Conservation (phyloP, 2,888 invertebrate genomes). For the Apocheima hispidaria region DNA sequence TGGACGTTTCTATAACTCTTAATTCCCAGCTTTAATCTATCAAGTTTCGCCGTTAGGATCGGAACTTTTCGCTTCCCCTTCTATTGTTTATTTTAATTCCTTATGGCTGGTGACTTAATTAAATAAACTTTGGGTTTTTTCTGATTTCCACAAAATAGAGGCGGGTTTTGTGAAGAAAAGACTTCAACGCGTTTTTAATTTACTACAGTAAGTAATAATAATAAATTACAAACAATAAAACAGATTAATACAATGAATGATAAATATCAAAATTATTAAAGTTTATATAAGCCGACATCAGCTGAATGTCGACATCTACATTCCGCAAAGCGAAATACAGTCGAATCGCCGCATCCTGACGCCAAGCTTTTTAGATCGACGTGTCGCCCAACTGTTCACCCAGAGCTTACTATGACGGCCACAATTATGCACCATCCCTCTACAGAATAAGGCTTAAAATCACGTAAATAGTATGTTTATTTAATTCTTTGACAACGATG, state of each 20-base stretch:
- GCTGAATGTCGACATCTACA: constrained; percentile 57
- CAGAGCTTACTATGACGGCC: constrained; percentile 49
- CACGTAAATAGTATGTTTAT: constrained; percentile 51
- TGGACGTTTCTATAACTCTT: constrained; percentile 41
- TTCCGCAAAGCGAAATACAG: constrained; percentile 63
- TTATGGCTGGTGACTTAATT: constrained; percentile 30
- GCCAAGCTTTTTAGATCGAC: constrained; percentile 68
- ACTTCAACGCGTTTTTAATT: constrained; percentile 24
- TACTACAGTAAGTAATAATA: background rate
- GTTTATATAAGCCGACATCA: constrained; percentile 48
- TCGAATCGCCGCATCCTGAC: constrained; percentile 69
- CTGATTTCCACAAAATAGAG: constrained; percentile 1
- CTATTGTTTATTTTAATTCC: constrained; percentile 41
- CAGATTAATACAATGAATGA: constrained; percentile 14
- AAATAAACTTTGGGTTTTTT: constrained; percentile 29
- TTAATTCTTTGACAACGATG: constrained; percentile 81
- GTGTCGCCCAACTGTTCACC: constrained; percentile 68
- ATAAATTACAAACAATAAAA: constrained; percentile 8
- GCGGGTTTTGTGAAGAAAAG: constrained; percentile 8
- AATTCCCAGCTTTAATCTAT: constrained; percentile 45
- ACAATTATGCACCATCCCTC: constrained; percentile 60
- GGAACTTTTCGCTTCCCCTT: constrained; percentile 37
- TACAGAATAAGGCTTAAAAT: constrained; percentile 51
- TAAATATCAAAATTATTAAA: constrained; percentile 51
- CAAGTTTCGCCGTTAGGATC: constrained; percentile 42